These are phyloP conservation scores for Oxygymnocypris stewartii DNA, from an alignment of 2,113 vertebrate species.

Conservation along the genomic window DNA sequence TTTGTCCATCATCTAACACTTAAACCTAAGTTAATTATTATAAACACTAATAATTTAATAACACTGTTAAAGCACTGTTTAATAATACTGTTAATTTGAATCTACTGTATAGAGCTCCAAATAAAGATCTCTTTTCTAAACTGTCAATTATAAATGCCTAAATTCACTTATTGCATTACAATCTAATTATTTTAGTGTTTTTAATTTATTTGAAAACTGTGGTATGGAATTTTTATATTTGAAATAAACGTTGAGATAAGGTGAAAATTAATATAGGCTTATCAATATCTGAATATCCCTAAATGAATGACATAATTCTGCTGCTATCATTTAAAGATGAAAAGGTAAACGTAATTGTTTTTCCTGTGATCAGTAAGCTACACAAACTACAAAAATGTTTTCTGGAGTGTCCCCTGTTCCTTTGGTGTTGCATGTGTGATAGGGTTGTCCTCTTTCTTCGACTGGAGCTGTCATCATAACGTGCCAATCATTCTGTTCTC, in stretches of 20 bases:
- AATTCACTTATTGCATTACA: not conserved
- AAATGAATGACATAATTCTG: not conserved
- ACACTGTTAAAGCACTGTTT: not conserved
- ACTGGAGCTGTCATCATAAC: conserved; percentile 49
- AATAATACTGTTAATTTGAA: not conserved
- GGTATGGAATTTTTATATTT: not conserved
- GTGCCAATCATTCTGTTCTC: conserved; percentile 53
- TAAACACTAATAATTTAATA: not conserved
- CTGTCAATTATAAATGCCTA: not conserved
- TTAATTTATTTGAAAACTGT: not conserved
- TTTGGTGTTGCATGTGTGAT: not conserved
- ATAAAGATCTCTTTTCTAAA: not conserved
- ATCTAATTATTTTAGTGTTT: not conserved
- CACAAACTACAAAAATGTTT: not conserved
- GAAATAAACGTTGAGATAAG: not conserved
- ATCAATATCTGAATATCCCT: not conserved
- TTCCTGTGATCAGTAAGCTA: not conserved
- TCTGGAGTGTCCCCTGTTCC: conserved; percentile 7
- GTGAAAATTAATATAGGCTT: not conserved
- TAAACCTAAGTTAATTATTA: not conserved
- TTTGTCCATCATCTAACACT: not conserved
- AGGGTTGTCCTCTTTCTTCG: conserved; percentile 29
- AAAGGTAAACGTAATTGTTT: not conserved
- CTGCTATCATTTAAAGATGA: not conserved
- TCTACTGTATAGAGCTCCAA: not conserved